Evolutionary conservation across 2,113 vertebrate species (phyloP).

Genomic region (Shinisaurus crocodilurus): DNA sequence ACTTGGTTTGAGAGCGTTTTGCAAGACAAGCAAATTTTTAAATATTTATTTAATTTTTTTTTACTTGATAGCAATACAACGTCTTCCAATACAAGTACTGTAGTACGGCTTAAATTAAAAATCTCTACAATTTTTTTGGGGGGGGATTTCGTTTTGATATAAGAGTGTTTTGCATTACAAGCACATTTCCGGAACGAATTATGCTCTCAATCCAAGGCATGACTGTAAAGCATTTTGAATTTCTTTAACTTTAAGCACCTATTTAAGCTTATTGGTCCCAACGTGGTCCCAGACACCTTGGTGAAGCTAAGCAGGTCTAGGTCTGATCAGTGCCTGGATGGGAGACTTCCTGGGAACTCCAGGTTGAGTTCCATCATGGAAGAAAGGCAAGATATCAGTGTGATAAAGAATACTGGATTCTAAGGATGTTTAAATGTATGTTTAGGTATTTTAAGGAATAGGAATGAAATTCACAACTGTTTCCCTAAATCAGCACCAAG

Average conservation of each 20-base stretch:
- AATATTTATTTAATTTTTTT: too few species aligned
- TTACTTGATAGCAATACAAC: too few species aligned
- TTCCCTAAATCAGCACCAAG: not conserved
- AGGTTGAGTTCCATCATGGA: not conserved
- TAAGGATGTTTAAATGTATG: slow-evolving; percentile 18
- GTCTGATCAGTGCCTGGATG: not conserved
- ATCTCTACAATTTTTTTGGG: too few species aligned
- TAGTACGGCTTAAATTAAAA: too few species aligned
- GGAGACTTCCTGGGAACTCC: not conserved
- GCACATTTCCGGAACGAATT: too few species aligned
- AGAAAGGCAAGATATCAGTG: not conserved
- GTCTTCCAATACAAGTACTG: too few species aligned
- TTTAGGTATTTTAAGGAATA: slow-evolving; percentile 18
- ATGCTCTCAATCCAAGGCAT: too few species aligned
- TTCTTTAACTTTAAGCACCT: not conserved
- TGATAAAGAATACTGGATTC: not conserved
- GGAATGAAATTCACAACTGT: not conserved
- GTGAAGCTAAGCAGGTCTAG: not conserved
- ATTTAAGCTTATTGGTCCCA: not conserved
- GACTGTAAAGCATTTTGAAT: not conserved
- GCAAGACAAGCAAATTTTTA: too few species aligned
- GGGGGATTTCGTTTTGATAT: too few species aligned
- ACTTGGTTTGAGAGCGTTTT: too few species aligned
- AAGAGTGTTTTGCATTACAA: too few species aligned
- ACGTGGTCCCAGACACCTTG: not conserved